Evolutionary conservation across 1,140 invertebrate species (phyloP).

Genomic region (Hesperophylax magnus): DNA sequence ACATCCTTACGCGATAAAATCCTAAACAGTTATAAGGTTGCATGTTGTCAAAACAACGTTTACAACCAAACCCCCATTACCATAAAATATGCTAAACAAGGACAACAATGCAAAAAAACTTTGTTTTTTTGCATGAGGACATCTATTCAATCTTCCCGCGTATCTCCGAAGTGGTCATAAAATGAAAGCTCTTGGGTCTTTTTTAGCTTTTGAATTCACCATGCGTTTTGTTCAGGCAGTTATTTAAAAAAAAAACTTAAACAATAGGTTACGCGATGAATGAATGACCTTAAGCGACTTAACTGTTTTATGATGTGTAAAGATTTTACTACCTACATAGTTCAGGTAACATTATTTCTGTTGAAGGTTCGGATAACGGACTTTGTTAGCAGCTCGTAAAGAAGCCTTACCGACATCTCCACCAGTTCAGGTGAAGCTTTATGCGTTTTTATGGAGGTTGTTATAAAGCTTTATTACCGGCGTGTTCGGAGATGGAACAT

Average conservation of each 20-base stretch:
- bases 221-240: background rate
- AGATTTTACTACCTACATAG: no score
- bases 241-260: background rate
- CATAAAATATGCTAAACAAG: conserved; percentile 19
- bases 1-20: conserved; percentile 25
- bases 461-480: conserved; percentile 24
- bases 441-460: conserved; percentile 29
- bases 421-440: background rate
- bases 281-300: background rate
- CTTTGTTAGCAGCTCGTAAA: background rate
- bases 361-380: background rate
- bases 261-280: conserved; percentile 11
- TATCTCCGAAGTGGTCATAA: conserved; percentile 17
- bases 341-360: background rate
- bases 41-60: conserved; percentile 5
- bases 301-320: no score
- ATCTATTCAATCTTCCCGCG: background rate
- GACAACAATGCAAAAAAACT: background rate
- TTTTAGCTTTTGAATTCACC: conserved; percentile 1
- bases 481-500: background rate
- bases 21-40: background rate
- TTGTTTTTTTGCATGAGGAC: background rate
- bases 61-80: background rate
- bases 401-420: conserved; percentile 29
- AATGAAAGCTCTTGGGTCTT: background rate